Conservation (phyloP, 1,140 invertebrate genomes). For the Drosophila subobscura region DNA sequence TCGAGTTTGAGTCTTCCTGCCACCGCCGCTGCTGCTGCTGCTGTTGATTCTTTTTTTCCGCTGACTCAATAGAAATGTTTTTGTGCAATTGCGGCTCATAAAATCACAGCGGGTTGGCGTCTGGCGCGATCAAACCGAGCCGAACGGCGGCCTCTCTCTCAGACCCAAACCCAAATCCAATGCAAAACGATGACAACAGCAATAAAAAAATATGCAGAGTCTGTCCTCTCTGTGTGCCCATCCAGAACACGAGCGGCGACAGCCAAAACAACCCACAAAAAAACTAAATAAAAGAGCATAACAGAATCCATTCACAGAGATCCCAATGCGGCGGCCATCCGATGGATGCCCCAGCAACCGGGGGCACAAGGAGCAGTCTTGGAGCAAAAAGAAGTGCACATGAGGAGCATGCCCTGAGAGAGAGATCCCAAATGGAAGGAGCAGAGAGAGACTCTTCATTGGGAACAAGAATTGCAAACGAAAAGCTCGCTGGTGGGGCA, state of each 20-base stretch:
- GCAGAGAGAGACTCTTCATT: no score
- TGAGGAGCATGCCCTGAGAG: no score
- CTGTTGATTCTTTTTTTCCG: slow-evolving; percentile 55
- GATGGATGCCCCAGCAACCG: no score
- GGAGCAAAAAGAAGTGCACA: no score
- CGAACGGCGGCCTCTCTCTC: not conserved
- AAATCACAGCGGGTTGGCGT: slow-evolving; percentile 76
- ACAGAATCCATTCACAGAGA: no score
- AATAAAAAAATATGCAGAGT: slow-evolving; percentile 47
- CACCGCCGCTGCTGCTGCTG: slow-evolving; percentile 20
- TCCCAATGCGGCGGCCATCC: no score
- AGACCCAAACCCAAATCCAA: slow-evolving; percentile 9
- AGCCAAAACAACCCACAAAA: not conserved
- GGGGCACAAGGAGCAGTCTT: no score
- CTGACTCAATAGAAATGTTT: slow-evolving; percentile 77
- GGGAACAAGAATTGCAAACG: no score
- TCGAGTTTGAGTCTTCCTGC: slow-evolving; percentile 37
- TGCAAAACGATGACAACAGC: slow-evolving; percentile 68
- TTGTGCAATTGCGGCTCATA: slow-evolving; percentile 80
- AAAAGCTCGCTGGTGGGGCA: no score
- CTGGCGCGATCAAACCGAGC: slow-evolving; percentile 47
- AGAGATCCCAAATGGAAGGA: no score
- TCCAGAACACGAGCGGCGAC: slow-evolving; percentile 2
- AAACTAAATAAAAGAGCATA: not conserved
- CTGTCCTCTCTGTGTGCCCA: slow-evolving; percentile 2